A percentile compares a stretch with the other conserved stretches of the same genome.
Conservation (phyloP, 2,888 invertebrate genomes). For the Tenthredo mesomela region DNA sequence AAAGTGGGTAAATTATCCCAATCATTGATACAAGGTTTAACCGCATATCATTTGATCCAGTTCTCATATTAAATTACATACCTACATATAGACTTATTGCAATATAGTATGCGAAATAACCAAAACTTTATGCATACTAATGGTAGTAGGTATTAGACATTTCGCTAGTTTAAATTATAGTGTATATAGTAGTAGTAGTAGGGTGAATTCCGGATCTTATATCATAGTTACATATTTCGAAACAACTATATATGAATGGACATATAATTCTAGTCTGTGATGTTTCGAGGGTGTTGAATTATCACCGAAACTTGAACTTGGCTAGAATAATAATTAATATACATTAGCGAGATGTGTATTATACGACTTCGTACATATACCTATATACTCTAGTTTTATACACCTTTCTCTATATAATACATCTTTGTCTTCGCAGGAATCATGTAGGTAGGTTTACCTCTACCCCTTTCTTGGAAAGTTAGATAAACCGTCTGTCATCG, state of each 20-base stretch:
- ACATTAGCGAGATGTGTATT: background rate
- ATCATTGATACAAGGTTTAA: background rate
- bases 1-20: background rate
- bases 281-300: background rate
- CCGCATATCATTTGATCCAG: background rate
- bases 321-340: constrained; percentile 5
- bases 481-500: background rate
- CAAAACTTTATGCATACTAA: background rate
- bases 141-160: background rate
- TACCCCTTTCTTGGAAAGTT: background rate
- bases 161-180: no score
- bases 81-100: background rate
- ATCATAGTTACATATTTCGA: background rate
- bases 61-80: background rate
- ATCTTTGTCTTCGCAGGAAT: background rate
- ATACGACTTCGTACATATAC: background rate
- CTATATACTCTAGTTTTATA: background rate
- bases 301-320: background rate
- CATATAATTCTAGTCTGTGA: background rate
- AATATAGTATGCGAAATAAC: background rate
- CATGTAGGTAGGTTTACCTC: background rate
- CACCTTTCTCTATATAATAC: background rate
- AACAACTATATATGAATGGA: background rate
- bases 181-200: no score
- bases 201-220: background rate